Conservation (phyloP, 2,888 invertebrate species). For the Hypselothyrea guttata region DNA sequence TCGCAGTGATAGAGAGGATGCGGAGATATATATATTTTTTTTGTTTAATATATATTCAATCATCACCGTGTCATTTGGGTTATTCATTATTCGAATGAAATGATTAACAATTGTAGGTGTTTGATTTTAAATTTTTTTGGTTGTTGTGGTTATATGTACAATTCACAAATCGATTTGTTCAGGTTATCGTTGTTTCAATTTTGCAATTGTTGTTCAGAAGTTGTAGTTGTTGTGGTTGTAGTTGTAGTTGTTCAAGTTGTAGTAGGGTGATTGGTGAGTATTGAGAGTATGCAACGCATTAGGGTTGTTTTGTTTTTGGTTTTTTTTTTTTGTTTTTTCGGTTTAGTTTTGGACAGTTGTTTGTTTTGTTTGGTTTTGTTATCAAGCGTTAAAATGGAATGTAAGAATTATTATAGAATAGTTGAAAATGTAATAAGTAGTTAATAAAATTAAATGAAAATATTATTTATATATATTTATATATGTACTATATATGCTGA, state of each 20-base stretch:
- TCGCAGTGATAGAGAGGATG: conserved; percentile 7
- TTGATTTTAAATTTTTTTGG: conserved; percentile 17
- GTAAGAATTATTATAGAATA: conserved; percentile 68
- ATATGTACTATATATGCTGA: conserved; percentile 5
- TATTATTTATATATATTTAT: conserved; percentile 14
- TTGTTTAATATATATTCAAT: too few relatives aligned
- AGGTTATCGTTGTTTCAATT: conserved; percentile 29
- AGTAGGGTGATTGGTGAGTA: conserved; percentile 52
- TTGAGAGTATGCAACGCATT: conserved; percentile 69
- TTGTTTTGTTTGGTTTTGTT: conserved; percentile 25
- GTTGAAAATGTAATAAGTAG: conserved; percentile 54
- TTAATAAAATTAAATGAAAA: conserved; percentile 17
- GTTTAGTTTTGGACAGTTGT: conserved; percentile 40
- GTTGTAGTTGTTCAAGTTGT: conserved; percentile 24
- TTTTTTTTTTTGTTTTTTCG: conserved; percentile 34
- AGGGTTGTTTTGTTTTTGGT: conserved; percentile 46
- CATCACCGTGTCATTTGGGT: not conserved
- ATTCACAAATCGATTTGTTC: conserved; percentile 23
- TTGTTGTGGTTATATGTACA: conserved; percentile 16
- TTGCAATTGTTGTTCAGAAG: conserved; percentile 9
- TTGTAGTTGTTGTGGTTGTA: conserved; percentile 21
- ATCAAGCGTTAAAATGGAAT: conserved; percentile 66
- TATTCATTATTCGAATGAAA: conserved; percentile 3
- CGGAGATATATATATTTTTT: too few relatives aligned
- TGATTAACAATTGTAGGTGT: conserved; percentile 1